Evolutionary conservation across 2,888 invertebrate genomes (phyloP).

Genomic region (Chalcosyrphus nemorum): DNA sequence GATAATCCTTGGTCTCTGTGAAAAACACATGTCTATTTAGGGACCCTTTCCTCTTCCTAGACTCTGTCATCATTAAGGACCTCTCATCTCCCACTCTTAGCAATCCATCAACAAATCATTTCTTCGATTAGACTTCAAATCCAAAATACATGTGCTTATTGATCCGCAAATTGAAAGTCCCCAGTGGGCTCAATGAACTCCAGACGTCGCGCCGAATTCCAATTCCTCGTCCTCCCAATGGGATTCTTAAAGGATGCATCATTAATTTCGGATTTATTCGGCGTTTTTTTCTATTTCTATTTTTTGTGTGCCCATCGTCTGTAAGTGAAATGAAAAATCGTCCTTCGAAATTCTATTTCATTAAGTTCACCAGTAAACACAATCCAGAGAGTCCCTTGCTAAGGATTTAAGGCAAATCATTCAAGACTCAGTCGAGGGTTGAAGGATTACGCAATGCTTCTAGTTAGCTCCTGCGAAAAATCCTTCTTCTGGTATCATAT

Average conservation of each 20-base stretch:
- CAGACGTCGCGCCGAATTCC: background rate
- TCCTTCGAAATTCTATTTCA: slow-evolving; percentile 55
- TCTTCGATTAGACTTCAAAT: background rate
- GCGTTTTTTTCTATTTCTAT: background rate
- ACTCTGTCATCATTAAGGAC: too few species aligned
- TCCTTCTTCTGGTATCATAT: slow-evolving; percentile 59
- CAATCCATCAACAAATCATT: background rate
- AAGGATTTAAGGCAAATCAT: slow-evolving; percentile 4
- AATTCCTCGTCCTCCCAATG: slow-evolving; percentile 24
- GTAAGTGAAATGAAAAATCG: slow-evolving; percentile 61
- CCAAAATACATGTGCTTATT: background rate
- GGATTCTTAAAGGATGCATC: slow-evolving; percentile 60
- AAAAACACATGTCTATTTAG: too few species aligned
- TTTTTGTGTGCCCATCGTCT: too few species aligned
- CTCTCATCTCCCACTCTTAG: background rate
- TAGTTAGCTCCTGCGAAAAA: slow-evolving; percentile 12
- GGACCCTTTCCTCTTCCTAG: too few species aligned
- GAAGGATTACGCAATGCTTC: slow-evolving; percentile 55
- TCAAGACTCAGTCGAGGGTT: slow-evolving; percentile 27
- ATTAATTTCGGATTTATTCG: slow-evolving; percentile 68
- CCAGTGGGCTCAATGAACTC: slow-evolving; percentile 14
- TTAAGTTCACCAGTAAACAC: slow-evolving; percentile 19
- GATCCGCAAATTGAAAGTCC: slow-evolving; percentile 29
- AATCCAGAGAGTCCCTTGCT: background rate
- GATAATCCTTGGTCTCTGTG: too few species aligned